These are phyloP conservation scores for Chymomyza costata DNA, from an alignment of 1,140 invertebrate species.

Conservation along the genomic window DNA sequence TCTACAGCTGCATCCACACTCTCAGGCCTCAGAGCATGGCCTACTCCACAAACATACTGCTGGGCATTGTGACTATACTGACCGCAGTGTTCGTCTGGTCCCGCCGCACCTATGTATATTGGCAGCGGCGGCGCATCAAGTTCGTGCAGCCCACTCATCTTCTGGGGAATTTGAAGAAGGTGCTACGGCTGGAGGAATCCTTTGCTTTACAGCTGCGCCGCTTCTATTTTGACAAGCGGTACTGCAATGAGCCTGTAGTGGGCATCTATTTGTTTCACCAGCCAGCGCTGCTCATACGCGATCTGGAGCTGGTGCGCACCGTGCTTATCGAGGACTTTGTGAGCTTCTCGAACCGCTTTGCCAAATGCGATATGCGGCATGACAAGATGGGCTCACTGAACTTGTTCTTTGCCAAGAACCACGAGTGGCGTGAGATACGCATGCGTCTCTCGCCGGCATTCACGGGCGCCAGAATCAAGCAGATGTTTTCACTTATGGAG, in stretches of 20 bases:
- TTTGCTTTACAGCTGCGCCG: slow-evolving; percentile 60
- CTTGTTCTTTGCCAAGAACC: slow-evolving; percentile 64
- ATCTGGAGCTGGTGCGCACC: slow-evolving; percentile 76
- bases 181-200: slow-evolving; percentile 58
- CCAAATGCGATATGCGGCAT: slow-evolving; percentile 54
- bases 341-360: slow-evolving; percentile 66
- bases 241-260: slow-evolving; percentile 65
- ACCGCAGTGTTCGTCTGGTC: slow-evolving; percentile 69
- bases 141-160: slow-evolving; percentile 63
- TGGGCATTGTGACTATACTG: slow-evolving; percentile 61
- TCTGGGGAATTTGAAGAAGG: slow-evolving; percentile 62
- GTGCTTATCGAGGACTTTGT: slow-evolving; percentile 77
- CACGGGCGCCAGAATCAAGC: slow-evolving; percentile 77
- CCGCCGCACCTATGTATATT: slow-evolving; percentile 70
- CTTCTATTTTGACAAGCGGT: slow-evolving; percentile 59
- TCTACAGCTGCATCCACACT: no score
- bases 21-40: no score
- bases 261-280: slow-evolving; percentile 76
- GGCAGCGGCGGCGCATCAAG: slow-evolving; percentile 68
- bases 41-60: slow-evolving; percentile 60
- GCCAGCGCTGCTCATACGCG: slow-evolving; percentile 76
- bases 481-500: slow-evolving; percentile 77
- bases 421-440: slow-evolving; percentile 77
- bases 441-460: slow-evolving; percentile 77
- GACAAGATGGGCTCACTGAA: slow-evolving; percentile 67